A percentile compares a stretch with the other conserved stretches of the same genome.
Evolutionary conservation across 2,888 invertebrate species (phyloP).

Genomic region (Thalpophila matura): DNA sequence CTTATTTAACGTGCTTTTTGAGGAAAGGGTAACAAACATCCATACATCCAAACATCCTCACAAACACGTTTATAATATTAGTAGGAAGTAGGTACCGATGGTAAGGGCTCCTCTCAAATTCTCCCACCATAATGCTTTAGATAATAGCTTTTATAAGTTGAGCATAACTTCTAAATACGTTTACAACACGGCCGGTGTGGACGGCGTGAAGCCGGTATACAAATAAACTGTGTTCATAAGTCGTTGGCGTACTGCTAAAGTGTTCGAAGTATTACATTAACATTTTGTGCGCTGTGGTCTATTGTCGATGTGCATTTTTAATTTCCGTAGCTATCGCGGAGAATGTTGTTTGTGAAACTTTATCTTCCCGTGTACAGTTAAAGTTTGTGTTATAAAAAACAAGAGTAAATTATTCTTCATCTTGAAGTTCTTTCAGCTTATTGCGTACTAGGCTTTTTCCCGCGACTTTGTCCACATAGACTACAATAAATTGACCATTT

Average conservation of each 20-base stretch:
- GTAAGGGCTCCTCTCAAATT: conserved; percentile 50
- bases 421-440: conserved; percentile 12
- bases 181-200: conserved; percentile 41
- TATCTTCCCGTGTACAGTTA: conserved; percentile 32
- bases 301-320: conserved; percentile 60
- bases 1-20: no score
- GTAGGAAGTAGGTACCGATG: background rate
- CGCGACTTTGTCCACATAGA: no score
- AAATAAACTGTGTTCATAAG: conserved; percentile 51
- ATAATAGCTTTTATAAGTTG: conserved; percentile 67
- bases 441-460: no score
- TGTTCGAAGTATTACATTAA: conserved; percentile 43
- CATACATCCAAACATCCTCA: no score
- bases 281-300: conserved; percentile 57
- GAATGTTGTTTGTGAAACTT: conserved; percentile 49
- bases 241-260: conserved; percentile 37
- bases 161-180: conserved; percentile 57
- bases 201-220: conserved; percentile 38
- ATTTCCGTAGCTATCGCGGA: conserved; percentile 54
- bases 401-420: background rate
- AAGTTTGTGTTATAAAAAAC: conserved; percentile 33
- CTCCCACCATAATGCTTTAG: conserved; percentile 58
- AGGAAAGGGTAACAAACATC: no score
- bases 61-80: no score
- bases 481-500: no score